A percentile compares a stretch with the other conserved stretches of the same genome.
phyloP scores from a whole-genome alignment of 2,797 vertebrate genomes.

The Glossophaga mutica region DNA sequence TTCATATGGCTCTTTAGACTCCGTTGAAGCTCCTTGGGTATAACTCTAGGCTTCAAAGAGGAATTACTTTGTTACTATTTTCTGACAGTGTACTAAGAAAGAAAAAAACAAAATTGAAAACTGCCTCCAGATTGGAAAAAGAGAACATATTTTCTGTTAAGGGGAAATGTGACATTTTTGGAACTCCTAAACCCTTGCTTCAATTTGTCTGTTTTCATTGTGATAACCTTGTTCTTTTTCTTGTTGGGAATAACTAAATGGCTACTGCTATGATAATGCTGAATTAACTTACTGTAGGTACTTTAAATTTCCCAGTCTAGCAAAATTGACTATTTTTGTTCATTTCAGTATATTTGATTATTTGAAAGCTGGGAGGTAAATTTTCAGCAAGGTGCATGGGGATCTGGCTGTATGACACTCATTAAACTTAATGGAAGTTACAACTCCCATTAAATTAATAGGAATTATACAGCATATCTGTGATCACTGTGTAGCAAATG shows the following conservation, averaged over 20 bases:
- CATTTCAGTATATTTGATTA: conserved; percentile 61
- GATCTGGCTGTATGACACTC: conserved; percentile 43
- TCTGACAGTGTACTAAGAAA: neutral
- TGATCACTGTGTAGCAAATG: conserved; percentile 3
- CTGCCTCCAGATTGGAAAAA: neutral
- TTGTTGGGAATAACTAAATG: neutral
- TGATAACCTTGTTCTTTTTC: neutral
- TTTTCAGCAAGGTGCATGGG: conserved; percentile 55
- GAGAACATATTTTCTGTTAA: conserved; percentile 3
- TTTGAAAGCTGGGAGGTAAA: conserved; percentile 43
- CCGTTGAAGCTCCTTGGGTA: neutral
- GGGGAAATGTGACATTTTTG: conserved; percentile 50
- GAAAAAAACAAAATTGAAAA: neutral
- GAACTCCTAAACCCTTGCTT: conserved; percentile 29
- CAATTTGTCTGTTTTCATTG: neutral
- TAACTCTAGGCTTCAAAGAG: conserved; percentile 21
- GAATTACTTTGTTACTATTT: neutral
- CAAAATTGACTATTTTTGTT: conserved; percentile 48
- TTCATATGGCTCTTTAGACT: neutral
- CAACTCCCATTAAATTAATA: conserved; percentile 69
- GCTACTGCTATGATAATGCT: neutral
- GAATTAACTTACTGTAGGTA: conserved; percentile 29
- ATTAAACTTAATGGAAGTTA: conserved; percentile 62
- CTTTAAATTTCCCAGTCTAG: conserved; percentile 38
- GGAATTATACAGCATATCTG: neutral